phyloP scores from a whole-genome alignment of 2,888 invertebrate genomes.

The Halictus quadricinctus region DNA sequence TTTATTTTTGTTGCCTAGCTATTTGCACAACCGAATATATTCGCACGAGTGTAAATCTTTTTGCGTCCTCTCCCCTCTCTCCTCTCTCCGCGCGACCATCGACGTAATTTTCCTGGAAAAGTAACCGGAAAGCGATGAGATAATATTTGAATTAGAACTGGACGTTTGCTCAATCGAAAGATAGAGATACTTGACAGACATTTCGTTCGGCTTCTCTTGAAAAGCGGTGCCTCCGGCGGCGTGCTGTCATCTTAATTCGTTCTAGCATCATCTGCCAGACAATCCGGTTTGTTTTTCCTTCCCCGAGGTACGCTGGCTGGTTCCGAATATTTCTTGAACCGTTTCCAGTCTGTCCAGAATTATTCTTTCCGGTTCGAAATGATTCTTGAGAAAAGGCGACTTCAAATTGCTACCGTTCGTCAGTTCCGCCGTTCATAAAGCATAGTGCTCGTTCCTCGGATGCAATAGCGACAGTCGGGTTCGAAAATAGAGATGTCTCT shows the following conservation, averaged over 20 bases:
- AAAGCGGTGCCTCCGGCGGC: background rate
- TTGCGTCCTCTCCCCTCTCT: background rate
- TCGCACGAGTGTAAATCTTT: background rate
- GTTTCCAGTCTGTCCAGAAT: background rate
- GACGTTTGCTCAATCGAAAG: background rate
- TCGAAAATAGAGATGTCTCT: constrained; percentile 8
- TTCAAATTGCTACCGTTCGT: background rate
- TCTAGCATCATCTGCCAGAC: background rate
- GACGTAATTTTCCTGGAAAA: background rate
- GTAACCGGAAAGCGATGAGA: background rate
- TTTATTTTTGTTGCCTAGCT: background rate
- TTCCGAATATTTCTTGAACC: background rate
- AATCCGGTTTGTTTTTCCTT: background rate
- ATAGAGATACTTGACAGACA: background rate
- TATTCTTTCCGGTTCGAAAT: background rate
- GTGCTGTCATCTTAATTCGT: constrained; percentile 11
- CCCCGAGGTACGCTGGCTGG: background rate
- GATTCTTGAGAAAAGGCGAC: background rate
- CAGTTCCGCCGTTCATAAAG: background rate
- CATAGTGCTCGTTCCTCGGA: constrained; percentile 7
- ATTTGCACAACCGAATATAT: background rate
- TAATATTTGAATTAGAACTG: background rate
- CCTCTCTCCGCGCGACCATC: background rate
- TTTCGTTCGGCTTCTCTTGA: background rate
- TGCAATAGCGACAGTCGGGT: background rate